phyloP scores from a whole-genome alignment of 2,113 vertebrate species.

The Corynorhinus townsendii region DNA sequence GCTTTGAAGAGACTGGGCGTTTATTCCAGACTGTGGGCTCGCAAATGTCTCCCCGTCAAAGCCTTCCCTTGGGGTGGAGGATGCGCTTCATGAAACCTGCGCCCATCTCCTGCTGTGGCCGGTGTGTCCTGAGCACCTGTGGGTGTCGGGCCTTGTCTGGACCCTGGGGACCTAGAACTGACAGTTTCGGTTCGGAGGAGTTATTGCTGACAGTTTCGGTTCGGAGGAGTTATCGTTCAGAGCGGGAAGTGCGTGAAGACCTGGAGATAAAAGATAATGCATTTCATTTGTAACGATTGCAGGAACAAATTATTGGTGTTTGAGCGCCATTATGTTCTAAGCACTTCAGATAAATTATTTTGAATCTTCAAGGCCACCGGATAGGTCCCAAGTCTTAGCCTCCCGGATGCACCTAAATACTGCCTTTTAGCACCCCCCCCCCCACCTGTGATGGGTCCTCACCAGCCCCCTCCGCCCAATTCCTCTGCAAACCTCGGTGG shows the following conservation, averaged over 20 bases:
- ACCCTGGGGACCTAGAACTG: not conserved
- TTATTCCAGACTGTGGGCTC: not conserved
- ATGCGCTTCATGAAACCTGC: fast-evolving
- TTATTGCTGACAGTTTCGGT: too few species aligned
- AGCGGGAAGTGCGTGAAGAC: not conserved
- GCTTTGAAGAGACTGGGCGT: not conserved
- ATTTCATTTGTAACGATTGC: not conserved
- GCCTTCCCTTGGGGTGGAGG: not conserved
- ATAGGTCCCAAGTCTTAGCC: not conserved
- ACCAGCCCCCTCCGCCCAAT: not conserved
- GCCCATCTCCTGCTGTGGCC: not conserved
- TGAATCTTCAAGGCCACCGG: not conserved
- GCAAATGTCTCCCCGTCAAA: not conserved
- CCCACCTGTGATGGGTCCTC: not conserved
- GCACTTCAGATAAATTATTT: not conserved
- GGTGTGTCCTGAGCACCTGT: not conserved
- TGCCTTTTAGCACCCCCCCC: not conserved
- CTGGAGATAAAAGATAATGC: not conserved
- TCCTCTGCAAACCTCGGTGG: not conserved
- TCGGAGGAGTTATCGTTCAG: too few species aligned
- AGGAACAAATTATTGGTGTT: too few species aligned
- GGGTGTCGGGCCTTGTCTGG: not conserved
- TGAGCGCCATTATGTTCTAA: not conserved
- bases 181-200: too few species aligned
- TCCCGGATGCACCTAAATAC: not conserved